Evolutionary conservation across 1,140 invertebrate genomes (phyloP).

Genomic region (Araneus ventricosus): DNA sequence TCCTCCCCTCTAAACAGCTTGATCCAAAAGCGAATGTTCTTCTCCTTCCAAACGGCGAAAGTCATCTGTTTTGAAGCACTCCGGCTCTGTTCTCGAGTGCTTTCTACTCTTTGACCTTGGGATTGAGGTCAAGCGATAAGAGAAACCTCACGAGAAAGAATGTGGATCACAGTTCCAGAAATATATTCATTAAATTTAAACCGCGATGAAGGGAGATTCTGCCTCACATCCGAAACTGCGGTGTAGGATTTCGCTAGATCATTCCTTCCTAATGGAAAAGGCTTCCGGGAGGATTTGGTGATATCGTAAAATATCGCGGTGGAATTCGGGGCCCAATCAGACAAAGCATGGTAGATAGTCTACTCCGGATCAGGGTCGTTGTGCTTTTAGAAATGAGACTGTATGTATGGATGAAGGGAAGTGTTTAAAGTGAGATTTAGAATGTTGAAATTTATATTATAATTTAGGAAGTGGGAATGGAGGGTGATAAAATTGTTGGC

Average conservation of each 20-base stretch:
- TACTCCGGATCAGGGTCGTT: neutral
- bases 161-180: slow-evolving; percentile 7
- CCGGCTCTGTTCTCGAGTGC: neutral
- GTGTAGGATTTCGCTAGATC: slow-evolving; percentile 8
- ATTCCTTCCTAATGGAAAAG: slow-evolving; percentile 47
- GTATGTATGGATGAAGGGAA: neutral
- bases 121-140: neutral
- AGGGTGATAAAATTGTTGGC: neutral
- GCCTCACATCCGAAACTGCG: neutral
- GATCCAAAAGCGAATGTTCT: neutral
- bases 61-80: neutral
- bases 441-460: neutral
- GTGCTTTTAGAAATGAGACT: neutral
- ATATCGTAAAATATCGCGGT: slow-evolving; percentile 50
- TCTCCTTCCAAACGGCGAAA: neutral
- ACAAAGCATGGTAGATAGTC: neutral
- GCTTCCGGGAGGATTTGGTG: slow-evolving; percentile 20
- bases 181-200: slow-evolving; percentile 49
- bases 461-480: neutral
- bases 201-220: neutral
- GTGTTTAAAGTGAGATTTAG: slow-evolving; percentile 6
- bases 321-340: slow-evolving; percentile 38
- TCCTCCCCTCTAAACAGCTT: too few species aligned
- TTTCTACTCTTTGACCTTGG: neutral
- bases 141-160: slow-evolving; percentile 9